Base-by-base conservation (phyloP, 2,797 vertebrate genomes). In the Mus caroli region DNA sequence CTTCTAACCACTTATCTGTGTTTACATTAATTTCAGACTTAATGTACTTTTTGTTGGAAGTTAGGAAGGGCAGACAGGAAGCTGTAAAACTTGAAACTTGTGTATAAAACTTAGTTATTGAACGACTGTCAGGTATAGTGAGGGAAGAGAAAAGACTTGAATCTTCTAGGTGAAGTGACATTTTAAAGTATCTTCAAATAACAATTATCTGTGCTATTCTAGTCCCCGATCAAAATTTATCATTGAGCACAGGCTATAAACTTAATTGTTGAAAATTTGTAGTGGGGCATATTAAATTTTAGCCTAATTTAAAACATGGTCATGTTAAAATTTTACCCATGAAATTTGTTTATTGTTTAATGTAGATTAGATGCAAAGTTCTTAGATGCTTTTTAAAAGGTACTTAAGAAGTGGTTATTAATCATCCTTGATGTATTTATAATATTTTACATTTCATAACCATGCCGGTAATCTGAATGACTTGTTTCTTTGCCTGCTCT, bases 141-240 rank as follows among this genome's bases (percentile, higher is more conserved):
- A 50, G 60, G 58, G 56, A 95, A 86, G 77, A 93, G 71, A 86
- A 96, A 89, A 96, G 78, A 94, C 94, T 80, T 80, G 76, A 94
- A 75, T 97, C 91, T 92, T 96, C 46, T 94, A 56, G 52, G 40
- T 96, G 92, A 96, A 83, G 94, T 97, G 96, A 97, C 96, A 97
- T 97, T 97, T 96, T 88, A 91, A 93, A 95, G 82, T 95, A n/a
- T 86, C 83, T 97, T 94, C 92, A 83, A 96, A 96, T 95, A 97
- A 89, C 90, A 97, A 50, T 98, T 97, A 93, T 85, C 90, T 97
- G 90, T 96, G 94, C 94, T 97, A 90, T 97, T 97, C 96, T 97
- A 80, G 96, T 95, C 90, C 75, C 86, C 95, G 95, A 94, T 96
- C 96, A 97, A 95, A 98, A 97, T 97, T 97, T 97, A 96, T 98